These are phyloP conservation scores for Cichladusa arquata DNA, from an alignment of 2,113 vertebrate genomes.

Conservation along the genomic window DNA sequence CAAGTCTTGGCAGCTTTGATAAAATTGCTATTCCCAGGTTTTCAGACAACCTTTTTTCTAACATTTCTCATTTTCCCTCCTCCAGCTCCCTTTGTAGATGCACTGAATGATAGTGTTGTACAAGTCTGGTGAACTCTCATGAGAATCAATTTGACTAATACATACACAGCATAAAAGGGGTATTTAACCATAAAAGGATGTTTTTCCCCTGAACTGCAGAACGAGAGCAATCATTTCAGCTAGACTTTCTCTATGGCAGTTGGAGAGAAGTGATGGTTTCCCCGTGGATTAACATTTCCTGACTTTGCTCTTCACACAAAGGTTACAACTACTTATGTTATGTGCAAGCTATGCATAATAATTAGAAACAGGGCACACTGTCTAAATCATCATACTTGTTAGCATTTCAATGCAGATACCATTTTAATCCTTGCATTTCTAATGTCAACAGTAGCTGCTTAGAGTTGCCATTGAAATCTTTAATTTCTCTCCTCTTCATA, in stretches of 20 bases:
- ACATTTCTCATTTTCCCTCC: constrained; percentile 31
- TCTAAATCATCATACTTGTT: constrained; percentile 54
- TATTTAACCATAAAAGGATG: constrained; percentile 21
- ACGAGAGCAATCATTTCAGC: constrained; percentile 57
- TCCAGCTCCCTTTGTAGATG: constrained; percentile 1
- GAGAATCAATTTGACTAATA: constrained; percentile 74
- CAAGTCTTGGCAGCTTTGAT: constrained; percentile 24
- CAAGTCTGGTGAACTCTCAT: constrained; percentile 65
- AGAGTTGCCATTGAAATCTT: constrained; percentile 38
- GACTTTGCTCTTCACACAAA: constrained; percentile 74
- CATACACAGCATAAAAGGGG: constrained; percentile 49
- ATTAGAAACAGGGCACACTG: constrained; percentile 56
- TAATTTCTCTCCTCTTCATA: not conserved
- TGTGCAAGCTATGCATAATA: constrained; percentile 59
- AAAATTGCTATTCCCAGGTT: constrained; percentile 35
- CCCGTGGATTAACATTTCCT: constrained; percentile 72
- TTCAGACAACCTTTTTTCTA: not conserved
- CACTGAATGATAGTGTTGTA: constrained; percentile 47
- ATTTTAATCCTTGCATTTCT: constrained; percentile 67
- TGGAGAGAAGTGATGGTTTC: constrained; percentile 44
- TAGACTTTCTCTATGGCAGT: constrained; percentile 29
- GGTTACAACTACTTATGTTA: constrained; percentile 71
- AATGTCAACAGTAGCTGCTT: constrained; percentile 62
- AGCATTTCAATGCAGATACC: constrained; percentile 58
- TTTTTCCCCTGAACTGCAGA: constrained; percentile 36